Evolutionary conservation across 2,113 vertebrate genomes (phyloP), one percentile per base, ranked within the genome.

Genomic region (Phyllopteryx taeniolatus): DNA sequence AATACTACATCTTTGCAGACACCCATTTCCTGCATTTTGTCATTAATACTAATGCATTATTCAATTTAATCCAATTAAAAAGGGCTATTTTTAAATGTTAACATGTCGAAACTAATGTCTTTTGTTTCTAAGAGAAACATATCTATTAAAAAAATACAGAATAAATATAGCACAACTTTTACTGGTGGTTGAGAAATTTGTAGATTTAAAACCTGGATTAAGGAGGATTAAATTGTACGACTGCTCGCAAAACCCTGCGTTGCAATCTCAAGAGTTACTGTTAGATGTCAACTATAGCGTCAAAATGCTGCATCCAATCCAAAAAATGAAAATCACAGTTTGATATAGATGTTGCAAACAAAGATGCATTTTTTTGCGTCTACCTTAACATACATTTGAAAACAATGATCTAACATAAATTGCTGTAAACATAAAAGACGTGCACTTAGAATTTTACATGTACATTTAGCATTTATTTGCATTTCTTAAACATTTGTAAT

Each of bases 201-300:
- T 14, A 8, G 59, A 61, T 63, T 72, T 61, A 14, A 53, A 74
- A 22, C 57, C 8, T 22, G 60, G 10, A 46, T 53, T 53, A 27
- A 42, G 22, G 15, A 7, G 39, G 66, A 75, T 68, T 12, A 75
- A 59, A 63, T 6, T 27, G 47, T 49, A 39, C 47, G 35, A 53
- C 67, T 67, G 22, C 42, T 54, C 44, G 53, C 61, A 77, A 79
- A 86, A 85, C 79, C 85, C 35, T 17, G 43, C 39, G 72, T 49
- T 13, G 51, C 74, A 76, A 86, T 86, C 84, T 82, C 43, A 64
- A 81, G 82, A 82, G 73, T 53, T 47, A 39, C 75, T 67, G 68
- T 56, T 65, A 57, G 76, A 69, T 82, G 79, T 82, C 75, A 84
- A 67, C 76, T 80, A 75, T 54, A 75, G 53, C 22, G 43, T 51